Evolutionary conservation across 2,888 invertebrate genomes (phyloP).

Genomic region (Gortyna flavago): DNA sequence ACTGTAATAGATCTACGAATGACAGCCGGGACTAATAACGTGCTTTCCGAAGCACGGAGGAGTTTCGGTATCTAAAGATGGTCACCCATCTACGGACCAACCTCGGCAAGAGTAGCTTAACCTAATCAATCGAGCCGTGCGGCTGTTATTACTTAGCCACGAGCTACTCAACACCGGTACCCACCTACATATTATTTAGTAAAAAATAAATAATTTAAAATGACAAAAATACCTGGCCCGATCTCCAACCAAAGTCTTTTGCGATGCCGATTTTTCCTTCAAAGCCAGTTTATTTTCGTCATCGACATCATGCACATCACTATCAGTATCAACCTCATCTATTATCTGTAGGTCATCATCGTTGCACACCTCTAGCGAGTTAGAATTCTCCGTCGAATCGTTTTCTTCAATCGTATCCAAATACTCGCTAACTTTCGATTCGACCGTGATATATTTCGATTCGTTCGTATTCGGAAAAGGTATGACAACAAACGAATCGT

Average conservation of each 20-base stretch:
- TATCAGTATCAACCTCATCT: slow-evolving; percentile 70
- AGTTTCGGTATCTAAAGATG: neutral
- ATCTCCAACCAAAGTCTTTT: slow-evolving; percentile 65
- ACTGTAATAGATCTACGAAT: neutral
- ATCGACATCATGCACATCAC: slow-evolving; percentile 73
- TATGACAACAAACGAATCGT: slow-evolving; percentile 79
- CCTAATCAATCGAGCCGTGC: neutral
- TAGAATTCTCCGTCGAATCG: slow-evolving; percentile 68
- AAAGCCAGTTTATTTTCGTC: neutral
- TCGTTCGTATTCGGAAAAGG: slow-evolving; percentile 64
- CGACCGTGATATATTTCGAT: slow-evolving; percentile 57
- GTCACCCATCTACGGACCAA: neutral
- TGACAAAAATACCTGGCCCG: slow-evolving; percentile 27
- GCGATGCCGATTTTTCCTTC: slow-evolving; percentile 3
- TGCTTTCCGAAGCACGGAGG: neutral
- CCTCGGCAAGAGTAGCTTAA: neutral
- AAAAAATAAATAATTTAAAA: neutral
- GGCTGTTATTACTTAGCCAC: neutral
- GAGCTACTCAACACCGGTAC: neutral
- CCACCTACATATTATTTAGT: neutral
- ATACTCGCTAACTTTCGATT: slow-evolving; percentile 71
- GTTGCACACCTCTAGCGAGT: slow-evolving; percentile 60
- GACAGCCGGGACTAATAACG: neutral
- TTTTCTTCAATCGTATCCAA: slow-evolving; percentile 81
- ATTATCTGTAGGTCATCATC: slow-evolving; percentile 71